Base-by-base conservation (phyloP, 2,797 vertebrate genomes). In the Orientallactaga sibirica region DNA sequence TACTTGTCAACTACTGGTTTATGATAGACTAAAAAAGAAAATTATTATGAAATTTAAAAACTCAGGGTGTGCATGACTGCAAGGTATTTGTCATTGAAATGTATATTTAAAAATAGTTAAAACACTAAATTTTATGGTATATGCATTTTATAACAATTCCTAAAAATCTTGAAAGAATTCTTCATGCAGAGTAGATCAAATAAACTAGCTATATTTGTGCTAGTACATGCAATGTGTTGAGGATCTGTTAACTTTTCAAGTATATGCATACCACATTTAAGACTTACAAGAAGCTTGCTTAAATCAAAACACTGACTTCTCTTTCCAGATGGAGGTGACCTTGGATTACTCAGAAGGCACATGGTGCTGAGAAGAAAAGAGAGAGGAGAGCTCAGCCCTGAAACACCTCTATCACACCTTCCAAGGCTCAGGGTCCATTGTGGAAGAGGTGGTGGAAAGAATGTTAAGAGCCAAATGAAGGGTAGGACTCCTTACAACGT, bases 231-330 rank as follows among this genome's bases (percentile, higher is more conserved):
- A 79, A 24, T 73, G 52, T 43, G 7, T 22, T 7, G 19, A 52
- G 58, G 71, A 73, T 1, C 29, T 76, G 14, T 33, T 55, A 74
- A 20, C 4, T 52, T 88, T 61, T 41, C 24, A 84, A 85, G 25
- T 1, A 52, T 73, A 55, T 33, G n/a, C 58, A 48, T 5, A 79
- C 18, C 25, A 24, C 9, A 88, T 86, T 74, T 87, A 33, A 77
- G 22, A n/a, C 87, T 92, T 74, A 22, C 67, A 74, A 88, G 58
- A 89, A 90, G 64, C 3, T 48, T 70, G 1, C 15, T 29, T 94
- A 89, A 75, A 80, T 84, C 84, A 8, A 78, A 86, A 77, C 61
- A 73, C 16, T 86, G 58, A 78, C 33, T 37, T 37, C 33, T 37
- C 33, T 37, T 37, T 37, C 33, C 33, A 37, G 33, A 37, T 37